Evolutionary conservation across 2,113 vertebrate genomes (phyloP).

Genomic region (Neogale vison): DNA sequence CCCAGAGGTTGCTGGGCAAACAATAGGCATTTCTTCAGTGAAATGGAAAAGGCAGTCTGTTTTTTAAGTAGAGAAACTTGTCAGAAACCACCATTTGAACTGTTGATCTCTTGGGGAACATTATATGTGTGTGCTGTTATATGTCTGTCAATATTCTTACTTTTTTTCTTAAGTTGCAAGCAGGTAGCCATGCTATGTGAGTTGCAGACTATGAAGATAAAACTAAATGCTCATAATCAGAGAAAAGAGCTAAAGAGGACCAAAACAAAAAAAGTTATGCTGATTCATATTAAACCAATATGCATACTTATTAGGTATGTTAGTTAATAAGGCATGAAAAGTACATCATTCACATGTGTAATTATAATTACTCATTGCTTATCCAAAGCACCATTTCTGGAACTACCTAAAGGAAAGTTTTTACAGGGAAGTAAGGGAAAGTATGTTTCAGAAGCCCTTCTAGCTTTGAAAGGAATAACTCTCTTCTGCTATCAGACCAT

Average conservation of each 20-base stretch:
- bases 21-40: background rate
- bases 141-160: background rate
- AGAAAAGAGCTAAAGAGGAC: background rate
- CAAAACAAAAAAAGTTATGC: background rate
- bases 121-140: background rate
- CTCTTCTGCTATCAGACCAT: background rate
- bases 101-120: background rate
- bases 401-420: background rate
- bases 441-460: background rate
- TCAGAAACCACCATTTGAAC: conserved; percentile 33
- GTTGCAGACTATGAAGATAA: background rate
- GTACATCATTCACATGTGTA: background rate
- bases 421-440: background rate
- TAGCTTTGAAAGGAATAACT: background rate
- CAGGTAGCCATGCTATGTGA: background rate
- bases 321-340: background rate
- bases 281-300: background rate
- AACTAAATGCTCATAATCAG: background rate
- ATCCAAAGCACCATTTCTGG: background rate
- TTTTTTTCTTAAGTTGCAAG: background rate
- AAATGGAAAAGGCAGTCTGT: background rate
- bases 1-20: background rate
- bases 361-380: background rate
- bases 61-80: background rate
- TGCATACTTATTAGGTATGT: background rate